phyloP scores from a whole-genome alignment of 2,797 vertebrate genomes.

The Lacerta viridis region DNA sequence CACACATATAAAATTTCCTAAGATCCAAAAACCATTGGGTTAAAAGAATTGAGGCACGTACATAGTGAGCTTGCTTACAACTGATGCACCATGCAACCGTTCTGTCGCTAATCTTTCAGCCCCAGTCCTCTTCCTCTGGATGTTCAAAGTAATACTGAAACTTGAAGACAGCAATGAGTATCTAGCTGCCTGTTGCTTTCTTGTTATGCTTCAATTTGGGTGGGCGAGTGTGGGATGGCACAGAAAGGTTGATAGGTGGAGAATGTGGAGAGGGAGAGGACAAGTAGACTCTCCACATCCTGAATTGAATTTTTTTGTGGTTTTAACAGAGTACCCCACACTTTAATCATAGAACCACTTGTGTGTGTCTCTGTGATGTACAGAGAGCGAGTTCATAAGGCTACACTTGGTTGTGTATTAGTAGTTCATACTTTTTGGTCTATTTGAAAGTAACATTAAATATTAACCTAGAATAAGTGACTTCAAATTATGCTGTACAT shows the following conservation, averaged over 20 bases:
- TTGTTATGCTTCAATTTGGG: not conserved
- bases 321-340: not conserved
- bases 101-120: not conserved
- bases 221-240: not conserved
- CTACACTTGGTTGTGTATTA: slow-evolving; percentile 58
- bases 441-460: slow-evolving; percentile 68
- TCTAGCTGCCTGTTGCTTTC: not conserved
- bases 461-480: slow-evolving; percentile 71
- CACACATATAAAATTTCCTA: not conserved
- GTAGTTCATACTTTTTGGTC: slow-evolving; percentile 63
- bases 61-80: not conserved
- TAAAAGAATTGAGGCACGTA: not conserved
- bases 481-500: slow-evolving; percentile 71
- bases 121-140: not conserved
- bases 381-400: slow-evolving; percentile 40
- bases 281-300: not conserved
- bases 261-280: not conserved
- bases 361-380: slow-evolving; percentile 28
- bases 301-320: not conserved
- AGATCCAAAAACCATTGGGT: not conserved
- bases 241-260: not conserved
- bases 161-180: not conserved
- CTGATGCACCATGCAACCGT: not conserved
- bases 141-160: not conserved
- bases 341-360: slow-evolving; percentile 22